Evolutionary conservation across 2,113 vertebrate genomes (phyloP), one percentile per base, ranked within the genome.

Genomic region (Lagopus muta): DNA sequence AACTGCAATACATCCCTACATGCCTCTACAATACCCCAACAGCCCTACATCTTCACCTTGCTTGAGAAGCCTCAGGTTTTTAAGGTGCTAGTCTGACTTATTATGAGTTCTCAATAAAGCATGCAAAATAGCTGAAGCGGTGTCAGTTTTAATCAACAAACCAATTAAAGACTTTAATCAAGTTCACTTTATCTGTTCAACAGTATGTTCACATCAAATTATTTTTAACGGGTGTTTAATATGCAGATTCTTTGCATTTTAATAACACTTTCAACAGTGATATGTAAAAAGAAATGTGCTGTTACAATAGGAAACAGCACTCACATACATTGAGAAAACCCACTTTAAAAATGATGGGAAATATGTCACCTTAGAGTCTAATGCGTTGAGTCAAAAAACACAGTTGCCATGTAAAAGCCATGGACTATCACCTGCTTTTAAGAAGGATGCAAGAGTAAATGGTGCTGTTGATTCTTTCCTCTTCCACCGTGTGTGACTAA

Each of bases 111-210:
- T 70, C 87, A 82, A 76, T 74, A 93, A 86, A 85, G 64, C n/a
- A 86, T 12, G 11, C 25, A 85, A 91, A 93, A 77, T 38, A 92
- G 71, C 61, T 90, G 60, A 27, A 94, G 40, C 28, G 54, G 21
- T 52, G 71, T 72, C 77, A 92, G 45, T 61, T 95, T 78, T 79
- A 83, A 94, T 58, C 80, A 97, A 58, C 70, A 90, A 78, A 22
- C 22, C 52, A 92, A 86, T 89, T 83, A 88, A 86, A 90, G 24
- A 60, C 80, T 43, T 43, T 69, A 91, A 67, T 69, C 47, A 71
- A 88, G 65, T 65, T 92, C 77, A 90, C 66, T 90, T 86, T 55
- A 84, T 66, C 69, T 83, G 22, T 78, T 89, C 30, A 91, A 82
- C 58, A 75, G 38, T n/a, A 74, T 32, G 69, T 60, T 94, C 88